These are phyloP conservation scores for Rotaria macrura DNA, from an alignment of 2,888 invertebrate genomes.

Conservation along the genomic window DNA sequence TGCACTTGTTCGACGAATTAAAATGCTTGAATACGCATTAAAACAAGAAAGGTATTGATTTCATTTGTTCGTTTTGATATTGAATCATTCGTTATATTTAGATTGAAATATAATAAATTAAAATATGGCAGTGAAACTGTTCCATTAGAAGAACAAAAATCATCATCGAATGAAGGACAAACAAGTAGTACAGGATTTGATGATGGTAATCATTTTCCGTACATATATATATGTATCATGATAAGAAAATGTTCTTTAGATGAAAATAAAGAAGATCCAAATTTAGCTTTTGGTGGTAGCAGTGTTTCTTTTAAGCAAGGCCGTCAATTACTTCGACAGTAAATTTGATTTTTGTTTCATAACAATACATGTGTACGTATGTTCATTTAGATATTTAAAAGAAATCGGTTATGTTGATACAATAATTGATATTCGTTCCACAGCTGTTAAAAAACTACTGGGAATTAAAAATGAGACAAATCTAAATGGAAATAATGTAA, in stretches of 20 bases:
- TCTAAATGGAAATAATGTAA: conserved; percentile 35
- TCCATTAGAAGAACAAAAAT: not conserved
- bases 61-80: no score
- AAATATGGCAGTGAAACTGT: conserved; percentile 76
- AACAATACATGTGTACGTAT: not conserved
- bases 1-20: conserved; percentile 92
- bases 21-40: conserved; percentile 96
- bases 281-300: conserved; percentile 41
- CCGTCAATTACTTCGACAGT: conserved; percentile 86
- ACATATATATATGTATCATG: conserved; percentile 26
- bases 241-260: no score
- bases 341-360: conserved; percentile 48
- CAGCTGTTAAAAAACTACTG: conserved; percentile 79
- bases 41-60: conserved; percentile 70
- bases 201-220: not conserved
- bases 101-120: conserved; percentile 84
- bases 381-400: conserved; percentile 59
- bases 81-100: conserved; percentile 38
- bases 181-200: not conserved
- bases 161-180: not conserved
- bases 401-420: conserved; percentile 99
- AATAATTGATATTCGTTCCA: conserved; percentile 92
- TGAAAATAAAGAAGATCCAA: conserved; percentile 27
- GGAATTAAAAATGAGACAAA: conserved; percentile 59
- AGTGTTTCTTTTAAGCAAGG: conserved; percentile 91